phyloP scores from a whole-genome alignment of 1,140 invertebrate species.

The Pseudachorutes palmiensis region DNA sequence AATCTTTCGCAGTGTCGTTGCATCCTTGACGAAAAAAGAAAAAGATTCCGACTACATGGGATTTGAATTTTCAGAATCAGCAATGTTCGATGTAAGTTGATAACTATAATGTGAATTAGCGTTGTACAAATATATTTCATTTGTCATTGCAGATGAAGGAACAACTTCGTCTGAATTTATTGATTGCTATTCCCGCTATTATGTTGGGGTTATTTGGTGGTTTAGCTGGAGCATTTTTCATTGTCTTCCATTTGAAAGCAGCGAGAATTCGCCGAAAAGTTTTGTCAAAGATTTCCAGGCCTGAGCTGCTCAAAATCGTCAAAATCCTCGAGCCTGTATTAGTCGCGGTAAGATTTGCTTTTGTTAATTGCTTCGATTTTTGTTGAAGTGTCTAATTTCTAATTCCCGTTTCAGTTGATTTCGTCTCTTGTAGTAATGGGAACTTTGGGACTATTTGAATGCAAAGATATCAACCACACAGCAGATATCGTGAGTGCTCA shows the following conservation, averaged over 20 bases:
- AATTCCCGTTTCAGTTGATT: slow-evolving; percentile 31
- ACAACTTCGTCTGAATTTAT: slow-evolving; percentile 17
- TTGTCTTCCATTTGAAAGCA: slow-evolving; percentile 29
- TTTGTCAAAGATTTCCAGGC: slow-evolving; percentile 17
- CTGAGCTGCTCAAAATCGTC: slow-evolving; percentile 24
- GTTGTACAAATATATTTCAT: background rate
- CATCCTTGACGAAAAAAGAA: slow-evolving; percentile 9
- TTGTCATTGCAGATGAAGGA: slow-evolving; percentile 28
- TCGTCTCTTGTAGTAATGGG: slow-evolving; percentile 22
- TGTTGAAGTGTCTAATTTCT: background rate
- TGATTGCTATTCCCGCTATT: slow-evolving; percentile 27
- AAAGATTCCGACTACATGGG: background rate
- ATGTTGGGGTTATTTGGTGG: slow-evolving; percentile 30
- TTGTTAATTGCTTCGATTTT: no score
- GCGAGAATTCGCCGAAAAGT: slow-evolving; percentile 26
- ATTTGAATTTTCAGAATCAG: slow-evolving; percentile 30
- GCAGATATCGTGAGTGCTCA: slow-evolving; percentile 6
- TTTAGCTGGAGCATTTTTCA: slow-evolving; percentile 26
- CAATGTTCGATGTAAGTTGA: slow-evolving; percentile 33
- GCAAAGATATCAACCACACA: slow-evolving; percentile 16
- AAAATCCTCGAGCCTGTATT: slow-evolving; percentile 33
- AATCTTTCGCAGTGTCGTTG: slow-evolving; percentile 39
- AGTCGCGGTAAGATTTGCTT: slow-evolving; percentile 31
- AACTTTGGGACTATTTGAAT: slow-evolving; percentile 20
- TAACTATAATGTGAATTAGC: no score